These are phyloP conservation scores for Saxidomus purpurata DNA, from an alignment of 1,140 invertebrate genomes.

Conservation along the genomic window DNA sequence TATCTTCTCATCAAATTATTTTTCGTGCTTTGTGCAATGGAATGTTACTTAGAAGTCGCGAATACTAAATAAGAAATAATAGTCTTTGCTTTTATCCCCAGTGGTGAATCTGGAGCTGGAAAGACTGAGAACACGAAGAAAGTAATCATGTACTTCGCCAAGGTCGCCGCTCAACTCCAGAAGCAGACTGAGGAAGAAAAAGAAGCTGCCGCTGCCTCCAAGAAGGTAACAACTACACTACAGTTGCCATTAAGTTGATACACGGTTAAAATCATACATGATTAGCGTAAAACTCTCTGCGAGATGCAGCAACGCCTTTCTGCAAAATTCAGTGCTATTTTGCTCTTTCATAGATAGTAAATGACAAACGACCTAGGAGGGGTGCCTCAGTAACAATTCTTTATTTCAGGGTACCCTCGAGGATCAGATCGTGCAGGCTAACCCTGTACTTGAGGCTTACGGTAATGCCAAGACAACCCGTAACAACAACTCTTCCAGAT, in stretches of 20 bases:
- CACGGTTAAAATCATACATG: too few species aligned
- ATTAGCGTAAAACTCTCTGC: too few species aligned
- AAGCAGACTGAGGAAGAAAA: conserved; percentile 69
- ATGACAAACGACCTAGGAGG: too few species aligned
- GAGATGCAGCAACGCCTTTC: too few species aligned
- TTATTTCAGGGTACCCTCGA: conserved; percentile 87
- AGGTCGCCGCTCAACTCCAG: conserved; percentile 91
- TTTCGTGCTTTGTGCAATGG: too few species aligned
- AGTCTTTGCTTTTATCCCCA: conserved; percentile 14
- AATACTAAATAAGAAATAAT: too few species aligned
- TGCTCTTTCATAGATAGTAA: too few species aligned
- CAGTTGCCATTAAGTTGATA: too few species aligned
- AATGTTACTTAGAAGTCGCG: too few species aligned
- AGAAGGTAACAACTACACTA: conserved; percentile 68
- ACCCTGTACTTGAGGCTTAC: conserved; percentile 89
- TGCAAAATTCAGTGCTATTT: too few species aligned
- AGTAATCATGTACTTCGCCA: conserved; percentile 99
- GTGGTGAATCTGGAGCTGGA: conserved; percentile 98
- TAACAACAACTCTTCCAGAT: conserved; percentile 90
- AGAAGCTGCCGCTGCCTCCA: conserved; percentile 12
- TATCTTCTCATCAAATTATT: too few species aligned
- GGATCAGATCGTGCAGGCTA: conserved; percentile 90
- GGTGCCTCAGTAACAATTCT: too few species aligned
- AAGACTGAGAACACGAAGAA: conserved; percentile 99
- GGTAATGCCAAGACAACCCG: conserved; percentile 90